These are phyloP conservation scores for Drosophila nigrodunni DNA, from an alignment of 1,140 invertebrate genomes.

Conservation along the genomic window DNA sequence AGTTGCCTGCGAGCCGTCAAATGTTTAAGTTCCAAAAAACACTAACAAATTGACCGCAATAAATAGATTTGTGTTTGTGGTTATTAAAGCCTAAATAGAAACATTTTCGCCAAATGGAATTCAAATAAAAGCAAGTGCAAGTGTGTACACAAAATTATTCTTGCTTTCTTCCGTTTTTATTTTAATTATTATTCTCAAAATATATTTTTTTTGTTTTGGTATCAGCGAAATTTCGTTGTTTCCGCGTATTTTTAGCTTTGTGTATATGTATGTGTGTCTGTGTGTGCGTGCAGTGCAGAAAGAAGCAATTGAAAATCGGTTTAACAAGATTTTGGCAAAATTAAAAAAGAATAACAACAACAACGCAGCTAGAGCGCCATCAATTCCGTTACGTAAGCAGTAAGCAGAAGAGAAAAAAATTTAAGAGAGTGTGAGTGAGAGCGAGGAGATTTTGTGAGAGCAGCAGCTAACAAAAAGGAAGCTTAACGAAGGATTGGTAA, in stretches of 20 bases:
- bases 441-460: constrained; percentile 1
- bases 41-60: background rate
- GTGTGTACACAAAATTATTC: constrained; percentile 1
- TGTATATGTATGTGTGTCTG: constrained; percentile 3
- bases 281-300: constrained; percentile 27
- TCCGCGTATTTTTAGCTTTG: constrained; percentile 38
- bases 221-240: constrained; percentile 27
- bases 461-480: constrained; percentile 9
- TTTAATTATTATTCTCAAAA: constrained; percentile 6
- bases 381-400: constrained; percentile 37
- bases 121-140: constrained; percentile 33
- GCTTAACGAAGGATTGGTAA: constrained; percentile 23
- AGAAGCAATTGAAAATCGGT: constrained; percentile 34
- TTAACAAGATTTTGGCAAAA: constrained; percentile 44
- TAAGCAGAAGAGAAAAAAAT: background rate
- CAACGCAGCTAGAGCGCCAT: constrained; percentile 5
- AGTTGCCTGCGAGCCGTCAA: constrained; percentile 30
- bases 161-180: background rate
- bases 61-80: background rate
- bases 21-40: constrained; percentile 9
- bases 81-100: constrained; percentile 3
- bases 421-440: background rate
- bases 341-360: constrained; percentile 5
- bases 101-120: constrained; percentile 20
- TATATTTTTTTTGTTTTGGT: constrained; percentile 25